phyloP scores from a whole-genome alignment of 2,113 vertebrate species.

The Platysternon megacephalum region DNA sequence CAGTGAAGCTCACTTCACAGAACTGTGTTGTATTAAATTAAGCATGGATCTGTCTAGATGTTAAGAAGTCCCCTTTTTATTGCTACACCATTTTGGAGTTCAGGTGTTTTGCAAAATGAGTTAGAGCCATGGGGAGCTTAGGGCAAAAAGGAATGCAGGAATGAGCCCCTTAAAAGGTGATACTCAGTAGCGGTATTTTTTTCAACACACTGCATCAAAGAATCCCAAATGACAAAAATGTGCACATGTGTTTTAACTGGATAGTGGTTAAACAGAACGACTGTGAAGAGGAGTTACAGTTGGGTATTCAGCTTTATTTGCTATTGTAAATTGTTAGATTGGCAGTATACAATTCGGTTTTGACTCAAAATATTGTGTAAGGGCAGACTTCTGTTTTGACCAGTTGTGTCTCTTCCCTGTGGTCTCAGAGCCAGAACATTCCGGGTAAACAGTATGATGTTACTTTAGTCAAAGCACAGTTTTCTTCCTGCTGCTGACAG shows the following conservation, averaged over 20 bases:
- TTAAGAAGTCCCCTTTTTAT: not conserved
- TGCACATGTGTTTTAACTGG: not conserved
- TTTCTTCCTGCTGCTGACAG: not conserved
- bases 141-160: not conserved
- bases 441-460: not conserved
- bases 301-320: not conserved
- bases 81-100: not conserved
- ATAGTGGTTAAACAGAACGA: not conserved
- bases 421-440: not conserved
- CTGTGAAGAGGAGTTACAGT: not conserved
- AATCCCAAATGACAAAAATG: not conserved
- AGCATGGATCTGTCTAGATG: not conserved
- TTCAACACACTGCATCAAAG: not conserved
- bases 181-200: not conserved
- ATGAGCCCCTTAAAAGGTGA: not conserved
- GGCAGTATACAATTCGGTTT: not conserved
- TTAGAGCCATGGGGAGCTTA: not conserved
- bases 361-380: not conserved
- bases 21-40: not conserved
- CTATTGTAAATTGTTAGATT: not conserved
- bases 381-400: not conserved
- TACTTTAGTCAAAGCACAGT: not conserved
- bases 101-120: not conserved
- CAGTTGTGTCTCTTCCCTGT: not conserved
- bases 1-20: not conserved